phyloP scores from a whole-genome alignment of 2,797 vertebrate species.

The Dromococcyx pavoninus region DNA sequence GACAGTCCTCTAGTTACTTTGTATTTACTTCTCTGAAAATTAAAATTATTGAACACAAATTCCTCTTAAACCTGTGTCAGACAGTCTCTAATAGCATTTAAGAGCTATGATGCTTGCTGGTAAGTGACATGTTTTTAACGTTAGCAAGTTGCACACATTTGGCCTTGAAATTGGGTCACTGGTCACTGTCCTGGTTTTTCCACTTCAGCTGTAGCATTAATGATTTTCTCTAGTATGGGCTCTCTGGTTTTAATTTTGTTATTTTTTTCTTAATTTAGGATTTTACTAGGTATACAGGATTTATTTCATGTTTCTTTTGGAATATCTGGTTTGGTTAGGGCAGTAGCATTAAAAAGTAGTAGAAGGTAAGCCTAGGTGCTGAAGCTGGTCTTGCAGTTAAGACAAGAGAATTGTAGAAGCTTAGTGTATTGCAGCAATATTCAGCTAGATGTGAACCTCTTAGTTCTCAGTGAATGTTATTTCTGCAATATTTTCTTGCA shows the following conservation, averaged over 20 bases:
- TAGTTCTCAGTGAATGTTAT: not conserved
- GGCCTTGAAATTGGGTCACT: slow-evolving; percentile 11
- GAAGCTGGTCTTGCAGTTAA: not conserved
- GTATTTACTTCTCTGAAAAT: not conserved
- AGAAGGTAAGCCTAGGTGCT: not conserved
- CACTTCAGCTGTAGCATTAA: not conserved
- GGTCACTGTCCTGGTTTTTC: slow-evolving; percentile 38
- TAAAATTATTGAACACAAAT: not conserved
- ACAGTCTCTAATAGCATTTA: not conserved
- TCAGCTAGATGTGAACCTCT: not conserved
- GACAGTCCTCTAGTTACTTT: not conserved
- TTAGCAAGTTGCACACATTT: not conserved
- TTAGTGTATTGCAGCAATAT: not conserved
- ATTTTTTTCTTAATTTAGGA: not conserved
- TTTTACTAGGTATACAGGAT: not conserved
- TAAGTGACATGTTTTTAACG: not conserved
- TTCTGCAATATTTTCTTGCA: not conserved
- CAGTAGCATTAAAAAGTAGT: not conserved
- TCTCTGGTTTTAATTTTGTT: not conserved
- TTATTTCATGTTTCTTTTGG: not conserved
- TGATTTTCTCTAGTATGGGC: not conserved
- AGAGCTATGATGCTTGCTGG: not conserved
- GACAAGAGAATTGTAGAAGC: not conserved
- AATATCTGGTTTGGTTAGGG: not conserved
- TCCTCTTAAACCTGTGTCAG: not conserved